A percentile compares a stretch with the other conserved stretches of the same genome.
Evolutionary conservation across 64 coral and sea anemone species (phyloP).

Genomic region (Dendronephthya gigantea): DNA sequence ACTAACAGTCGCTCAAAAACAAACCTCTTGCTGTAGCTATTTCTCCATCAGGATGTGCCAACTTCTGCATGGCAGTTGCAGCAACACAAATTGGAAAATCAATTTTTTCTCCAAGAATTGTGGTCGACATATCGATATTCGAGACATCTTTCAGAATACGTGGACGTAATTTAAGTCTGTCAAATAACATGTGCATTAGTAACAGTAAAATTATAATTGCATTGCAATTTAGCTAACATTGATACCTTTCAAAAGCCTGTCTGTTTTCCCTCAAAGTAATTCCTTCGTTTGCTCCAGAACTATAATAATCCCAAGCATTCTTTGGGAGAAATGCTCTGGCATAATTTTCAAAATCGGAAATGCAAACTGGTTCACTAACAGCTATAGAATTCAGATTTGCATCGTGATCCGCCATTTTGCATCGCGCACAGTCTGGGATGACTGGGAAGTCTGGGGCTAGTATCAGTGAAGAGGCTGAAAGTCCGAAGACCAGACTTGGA

Average conservation of each 20-base stretch:
- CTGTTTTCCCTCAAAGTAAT: slow-evolving; percentile 42
- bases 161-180: not conserved
- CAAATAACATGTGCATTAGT: not conserved
- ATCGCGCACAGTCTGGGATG: too few species aligned
- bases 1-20: not conserved
- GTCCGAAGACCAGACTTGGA: too few species aligned
- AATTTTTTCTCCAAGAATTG: slow-evolving; percentile 1
- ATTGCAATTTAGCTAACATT: too few species aligned
- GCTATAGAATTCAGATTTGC: too few species aligned
- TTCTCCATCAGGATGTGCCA: slow-evolving; percentile 14
- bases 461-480: too few species aligned
- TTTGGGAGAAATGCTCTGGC: slow-evolving; percentile 26
- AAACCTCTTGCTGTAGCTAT: not conserved
- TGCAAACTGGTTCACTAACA: slow-evolving; percentile 4
- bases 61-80: slow-evolving; percentile 3
- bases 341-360: slow-evolving; percentile 46
- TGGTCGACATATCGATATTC: not conserved
- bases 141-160: not conserved
- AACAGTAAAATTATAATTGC: too few species aligned
- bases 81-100: slow-evolving; percentile 5
- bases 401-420: too few species aligned
- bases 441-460: too few species aligned
- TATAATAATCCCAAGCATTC: slow-evolving; percentile 30
- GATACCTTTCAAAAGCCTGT: slow-evolving; percentile 32
- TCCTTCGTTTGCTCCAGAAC: slow-evolving; percentile 27